Evolutionary conservation across 2,888 invertebrate genomes (phyloP), one percentile per base, ranked within the genome.

Genomic region (Acronicta aceris): DNA sequence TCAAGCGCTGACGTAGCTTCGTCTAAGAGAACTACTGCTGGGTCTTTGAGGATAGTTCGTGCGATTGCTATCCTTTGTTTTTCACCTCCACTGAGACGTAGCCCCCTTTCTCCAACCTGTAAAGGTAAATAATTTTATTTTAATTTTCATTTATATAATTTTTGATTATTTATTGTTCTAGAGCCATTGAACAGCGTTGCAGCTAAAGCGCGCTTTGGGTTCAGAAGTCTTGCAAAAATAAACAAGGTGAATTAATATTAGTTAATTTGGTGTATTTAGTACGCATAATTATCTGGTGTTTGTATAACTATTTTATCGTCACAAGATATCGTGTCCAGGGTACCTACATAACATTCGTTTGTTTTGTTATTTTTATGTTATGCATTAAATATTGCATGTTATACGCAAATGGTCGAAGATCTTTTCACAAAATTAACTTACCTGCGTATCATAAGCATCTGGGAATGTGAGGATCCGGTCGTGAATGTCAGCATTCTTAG

Each of bases 1-100:
- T 99, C 99, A 38, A 99, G 94, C 0, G 99, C 99, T 55, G 98
- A 99, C 0, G 98, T 98, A 2, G 98, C 99, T 93, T 99, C 99
- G 88, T 99, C 99, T 9, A 99, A 92, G 5, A 99, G 93, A 10
- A 99, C 98, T 65, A 99, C 97, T 40, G 96, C 96, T 0, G 99
- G 99, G 4, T 98, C 96, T 89, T 99, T 99, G 25, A 99, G 95
- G 25, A 99, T 95, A 0, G 99, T 99, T 68, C 99, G 95, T 0
- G 99, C 99, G 71, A 99, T 99, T 0, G 99, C 99, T 59, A 99
- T 98, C 73, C 99, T 95, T 88, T 99, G 99, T 84, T 99, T 99
- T 88, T 99, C 99, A 2, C 99, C 99, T 2, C 99, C 99, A 86
- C 99, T 99, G 64, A 99, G 94, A 69, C 99, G 97, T 60, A 99